phyloP scores from a whole-genome alignment of 2,113 vertebrate genomes.

The Indicator maculatus region DNA sequence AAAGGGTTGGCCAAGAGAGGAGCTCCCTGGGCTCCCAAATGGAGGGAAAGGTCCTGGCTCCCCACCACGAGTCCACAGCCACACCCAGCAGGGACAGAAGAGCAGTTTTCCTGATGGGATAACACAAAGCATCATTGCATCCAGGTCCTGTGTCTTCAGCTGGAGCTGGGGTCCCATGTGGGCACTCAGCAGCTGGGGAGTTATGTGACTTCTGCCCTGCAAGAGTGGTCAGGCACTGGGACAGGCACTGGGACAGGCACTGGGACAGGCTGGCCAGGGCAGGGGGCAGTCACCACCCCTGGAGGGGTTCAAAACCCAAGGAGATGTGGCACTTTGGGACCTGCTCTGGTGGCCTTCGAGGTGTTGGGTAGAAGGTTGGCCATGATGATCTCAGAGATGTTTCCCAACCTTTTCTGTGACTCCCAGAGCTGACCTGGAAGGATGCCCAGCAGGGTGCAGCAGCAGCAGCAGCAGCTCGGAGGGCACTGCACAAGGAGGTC shows the following conservation, averaged over 20 bases:
- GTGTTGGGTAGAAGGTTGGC: too few relatives aligned
- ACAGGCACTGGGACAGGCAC: too few relatives aligned
- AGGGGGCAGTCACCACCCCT: too few relatives aligned
- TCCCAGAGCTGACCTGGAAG: background rate
- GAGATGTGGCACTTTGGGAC: too few relatives aligned
- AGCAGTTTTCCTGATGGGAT: background rate
- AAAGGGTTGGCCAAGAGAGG: background rate
- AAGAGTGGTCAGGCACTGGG: too few relatives aligned
- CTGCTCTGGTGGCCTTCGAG: too few relatives aligned
- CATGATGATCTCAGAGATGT: too few relatives aligned
- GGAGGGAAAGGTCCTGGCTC: background rate
- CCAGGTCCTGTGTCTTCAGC: fast-evolving
- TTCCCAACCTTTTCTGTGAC: too few relatives aligned
- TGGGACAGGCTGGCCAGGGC: too few relatives aligned
- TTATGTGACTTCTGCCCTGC: background rate
- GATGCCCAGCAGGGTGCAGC: background rate
- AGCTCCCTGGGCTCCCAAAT: background rate
- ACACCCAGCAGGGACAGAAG: background rate
- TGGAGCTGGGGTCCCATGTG: fast-evolving
- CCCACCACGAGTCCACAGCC: fast-evolving
- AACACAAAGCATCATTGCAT: fast-evolving
- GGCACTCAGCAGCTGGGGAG: background rate
- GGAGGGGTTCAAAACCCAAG: too few relatives aligned
- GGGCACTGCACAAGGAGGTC: fast-evolving
- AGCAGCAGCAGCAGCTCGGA: background rate